Evolutionary conservation across 2,113 vertebrate genomes (phyloP).

Genomic region (Irena cyanogastra): DNA sequence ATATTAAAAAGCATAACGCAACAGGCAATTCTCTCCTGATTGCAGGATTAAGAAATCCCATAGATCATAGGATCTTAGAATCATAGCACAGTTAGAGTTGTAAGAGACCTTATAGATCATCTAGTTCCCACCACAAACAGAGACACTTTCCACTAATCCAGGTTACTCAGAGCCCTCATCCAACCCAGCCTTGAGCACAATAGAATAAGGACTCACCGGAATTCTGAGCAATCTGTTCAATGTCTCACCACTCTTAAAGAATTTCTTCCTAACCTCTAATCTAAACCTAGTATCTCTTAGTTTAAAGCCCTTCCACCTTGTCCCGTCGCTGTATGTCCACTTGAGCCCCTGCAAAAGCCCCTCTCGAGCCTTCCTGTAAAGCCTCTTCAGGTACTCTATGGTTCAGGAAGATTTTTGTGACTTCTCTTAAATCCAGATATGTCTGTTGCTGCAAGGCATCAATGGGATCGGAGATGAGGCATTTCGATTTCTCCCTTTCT

Average conservation of each 20-base stretch:
- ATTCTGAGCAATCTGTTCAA: not conserved
- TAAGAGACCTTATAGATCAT: not conserved
- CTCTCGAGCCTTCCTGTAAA: not conserved
- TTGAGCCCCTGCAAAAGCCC: accelerated
- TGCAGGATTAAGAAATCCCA: not conserved
- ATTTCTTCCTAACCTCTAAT: not conserved
- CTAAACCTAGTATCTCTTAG: not conserved
- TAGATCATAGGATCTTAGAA: not conserved
- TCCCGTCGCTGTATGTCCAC: not conserved
- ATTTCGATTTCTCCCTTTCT: not conserved
- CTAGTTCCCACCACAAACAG: not conserved
- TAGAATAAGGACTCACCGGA: not conserved
- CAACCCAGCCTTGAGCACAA: not conserved
- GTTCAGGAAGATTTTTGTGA: not conserved
- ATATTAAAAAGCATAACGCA: no score
- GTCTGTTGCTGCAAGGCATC: not conserved
- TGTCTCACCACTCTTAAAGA: not conserved
- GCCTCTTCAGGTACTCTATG: not conserved
- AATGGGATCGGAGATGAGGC: accelerated
- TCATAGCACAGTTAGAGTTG: not conserved
- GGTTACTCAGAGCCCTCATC: not conserved
- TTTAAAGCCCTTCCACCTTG: not conserved
- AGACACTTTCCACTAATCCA: not conserved
- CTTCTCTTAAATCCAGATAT: not conserved
- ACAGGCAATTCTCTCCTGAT: not conserved